Evolutionary conservation across 2,888 invertebrate genomes (phyloP), one percentile per base, ranked within the genome.

Genomic region (Noctuana brunneofusca): DNA sequence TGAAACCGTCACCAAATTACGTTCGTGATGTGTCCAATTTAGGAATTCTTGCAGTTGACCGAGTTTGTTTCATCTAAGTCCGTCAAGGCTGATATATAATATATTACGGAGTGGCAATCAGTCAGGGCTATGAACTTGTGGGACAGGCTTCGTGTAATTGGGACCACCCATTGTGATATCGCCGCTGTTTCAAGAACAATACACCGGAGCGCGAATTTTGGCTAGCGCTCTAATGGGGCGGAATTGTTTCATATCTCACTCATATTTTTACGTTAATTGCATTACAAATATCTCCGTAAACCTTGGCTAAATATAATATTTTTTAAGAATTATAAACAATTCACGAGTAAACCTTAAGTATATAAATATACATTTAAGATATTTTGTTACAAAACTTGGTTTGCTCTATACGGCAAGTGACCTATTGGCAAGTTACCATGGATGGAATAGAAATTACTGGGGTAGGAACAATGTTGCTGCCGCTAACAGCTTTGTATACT

Each of bases 121-220:
- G 62, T 49, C 62, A 60, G 64, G 53, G 55, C 59, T 52, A 50
- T 62, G 60, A 58, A 53, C 55, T 57, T 22, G 58, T 55, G 56
- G 64, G 62, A 65, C 62, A 63, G 58, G 59, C 53, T 46, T 38
- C 48, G 30, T 60, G 62, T 65, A 65, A 67, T 64, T 64, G 63
- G 65, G 72, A 68, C 72, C 72, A 71, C 72, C 71, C 70, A 70
- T 50, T 11, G 60, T 60, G 59, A 48, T 67, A 50, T 66, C 60
- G 65, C 66, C 63, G 66, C 65, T 67, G 54, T 67, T 62, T 68
- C 59, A 65, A 38, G 24, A 69, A 68, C 69, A 69, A 68, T 68
- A 64, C 58, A 24, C 49, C 53, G 35, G 60, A 50, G 55, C 46
- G 65, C 65, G 35, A 67, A 65, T 64, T 38, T 56, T 59, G 41